Percentiles rank a stretch among this genome's conserved stretches.
These are phyloP conservation scores for Xiphydria camelus DNA, from an alignment of 2,888 invertebrate genomes.

Conservation along the genomic window DNA sequence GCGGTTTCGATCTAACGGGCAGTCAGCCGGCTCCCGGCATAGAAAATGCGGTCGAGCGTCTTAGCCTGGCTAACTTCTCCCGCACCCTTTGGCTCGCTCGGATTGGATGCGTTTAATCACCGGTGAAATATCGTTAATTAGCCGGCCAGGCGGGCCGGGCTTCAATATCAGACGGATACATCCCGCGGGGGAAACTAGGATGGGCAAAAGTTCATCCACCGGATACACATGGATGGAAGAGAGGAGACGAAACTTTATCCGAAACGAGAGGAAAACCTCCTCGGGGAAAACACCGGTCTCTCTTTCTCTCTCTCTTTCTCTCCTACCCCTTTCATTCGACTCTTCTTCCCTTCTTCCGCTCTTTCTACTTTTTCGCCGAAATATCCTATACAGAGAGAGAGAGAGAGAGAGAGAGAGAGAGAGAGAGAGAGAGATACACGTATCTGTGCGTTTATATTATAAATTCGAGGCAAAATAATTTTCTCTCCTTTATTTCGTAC, in stretches of 20 bases:
- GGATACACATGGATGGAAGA: no score
- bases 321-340: no score
- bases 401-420: constrained; percentile 9
- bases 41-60: constrained; percentile 50
- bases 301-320: no score
- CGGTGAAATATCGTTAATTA: constrained; percentile 57
- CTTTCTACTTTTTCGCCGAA: no score
- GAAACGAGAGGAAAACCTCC: no score
- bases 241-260: no score
- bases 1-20: constrained; percentile 33
- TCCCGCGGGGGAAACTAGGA: constrained; percentile 16
- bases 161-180: constrained; percentile 20
- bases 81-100: constrained; percentile 14
- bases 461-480: no score
- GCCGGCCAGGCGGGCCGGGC: constrained; percentile 27
- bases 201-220: no score
- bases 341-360: no score
- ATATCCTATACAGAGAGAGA: constrained; percentile 2
- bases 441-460: no score
- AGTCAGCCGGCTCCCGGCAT: constrained; percentile 33
- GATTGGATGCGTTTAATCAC: constrained; percentile 55
- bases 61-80: constrained; percentile 39
- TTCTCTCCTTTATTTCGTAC: no score
- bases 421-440: constrained; percentile 3
- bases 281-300: no score